These are phyloP conservation scores for Drosophila tanythrix DNA, from an alignment of 2,888 invertebrate genomes.

Conservation along the genomic window DNA sequence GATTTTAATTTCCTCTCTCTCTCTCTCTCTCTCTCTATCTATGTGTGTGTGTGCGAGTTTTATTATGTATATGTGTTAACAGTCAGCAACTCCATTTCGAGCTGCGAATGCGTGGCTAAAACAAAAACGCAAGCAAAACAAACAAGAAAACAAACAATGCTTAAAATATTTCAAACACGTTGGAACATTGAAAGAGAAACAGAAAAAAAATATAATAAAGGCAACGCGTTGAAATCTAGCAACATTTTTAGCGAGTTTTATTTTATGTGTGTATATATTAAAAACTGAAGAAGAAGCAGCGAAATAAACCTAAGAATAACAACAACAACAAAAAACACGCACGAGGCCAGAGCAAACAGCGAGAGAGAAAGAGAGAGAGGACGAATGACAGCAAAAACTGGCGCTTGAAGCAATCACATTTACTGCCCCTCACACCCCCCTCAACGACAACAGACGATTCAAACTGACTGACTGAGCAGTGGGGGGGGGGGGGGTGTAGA, in stretches of 20 bases:
- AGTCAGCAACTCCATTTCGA: slow-evolving; percentile 61
- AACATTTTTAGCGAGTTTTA: slow-evolving; percentile 55
- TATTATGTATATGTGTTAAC: slow-evolving; percentile 44
- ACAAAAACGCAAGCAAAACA: slow-evolving; percentile 53
- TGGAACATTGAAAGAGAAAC: slow-evolving; percentile 63
- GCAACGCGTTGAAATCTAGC: slow-evolving; percentile 59
- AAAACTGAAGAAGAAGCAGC: slow-evolving; percentile 1
- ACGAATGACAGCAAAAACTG: slow-evolving; percentile 14
- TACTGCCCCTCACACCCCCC: slow-evolving; percentile 36
- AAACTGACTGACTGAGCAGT: slow-evolving; percentile 33
- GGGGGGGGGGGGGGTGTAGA: slow-evolving; percentile 1
- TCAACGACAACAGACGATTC: slow-evolving; percentile 29
- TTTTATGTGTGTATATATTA: slow-evolving; percentile 46
- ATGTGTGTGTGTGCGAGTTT: slow-evolving; percentile 31
- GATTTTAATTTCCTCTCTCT: slow-evolving; percentile 55
- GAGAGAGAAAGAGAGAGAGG: neutral
- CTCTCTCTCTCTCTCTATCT: neutral
- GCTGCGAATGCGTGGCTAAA: slow-evolving; percentile 62
- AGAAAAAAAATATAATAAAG: slow-evolving; percentile 16
- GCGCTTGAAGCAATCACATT: slow-evolving; percentile 66
- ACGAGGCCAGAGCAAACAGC: slow-evolving; percentile 38
- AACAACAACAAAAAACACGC: slow-evolving; percentile 38
- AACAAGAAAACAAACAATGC: slow-evolving; percentile 39
- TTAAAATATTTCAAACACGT: slow-evolving; percentile 75
- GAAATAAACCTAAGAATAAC: slow-evolving; percentile 33